Conservation (phyloP, 1,140 invertebrate genomes). For the Pogonomyrmex barbatus region DNA sequence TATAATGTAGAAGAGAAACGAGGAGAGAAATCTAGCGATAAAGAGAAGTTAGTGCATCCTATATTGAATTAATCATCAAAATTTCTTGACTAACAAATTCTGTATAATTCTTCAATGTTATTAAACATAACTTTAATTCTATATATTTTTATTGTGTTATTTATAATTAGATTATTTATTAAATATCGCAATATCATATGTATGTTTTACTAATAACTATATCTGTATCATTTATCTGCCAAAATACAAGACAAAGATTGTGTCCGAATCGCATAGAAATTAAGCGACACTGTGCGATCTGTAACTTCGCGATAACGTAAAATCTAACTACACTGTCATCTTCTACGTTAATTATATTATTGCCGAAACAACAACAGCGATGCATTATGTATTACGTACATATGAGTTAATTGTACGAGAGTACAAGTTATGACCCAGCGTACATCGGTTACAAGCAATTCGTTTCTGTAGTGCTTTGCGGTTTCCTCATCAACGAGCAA, state of each 20-base stretch:
- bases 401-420: constrained; percentile 59
- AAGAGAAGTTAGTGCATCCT: neutral
- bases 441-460: constrained; percentile 57
- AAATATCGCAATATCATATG: neutral
- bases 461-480: constrained; percentile 57
- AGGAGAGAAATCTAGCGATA: neutral
- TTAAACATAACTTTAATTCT: neutral
- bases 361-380: constrained; percentile 60
- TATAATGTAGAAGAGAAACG: constrained; percentile 15
- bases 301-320: constrained; percentile 49
- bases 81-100: neutral
- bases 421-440: constrained; percentile 53
- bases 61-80: neutral
- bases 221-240: neutral
- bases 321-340: constrained; percentile 44
- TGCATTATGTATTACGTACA: constrained; percentile 36
- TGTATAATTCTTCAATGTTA: neutral
- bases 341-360: constrained; percentile 61
- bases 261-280: constrained; percentile 4
- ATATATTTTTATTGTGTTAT: neutral
- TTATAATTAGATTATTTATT: neutral
- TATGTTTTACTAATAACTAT: neutral
- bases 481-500: constrained; percentile 54
- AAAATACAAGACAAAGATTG: constrained; percentile 6
- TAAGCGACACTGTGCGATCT: neutral